Evolutionary conservation across 2,113 vertebrate species (phyloP).

Genomic region (Nothoprocta pentlandii): DNA sequence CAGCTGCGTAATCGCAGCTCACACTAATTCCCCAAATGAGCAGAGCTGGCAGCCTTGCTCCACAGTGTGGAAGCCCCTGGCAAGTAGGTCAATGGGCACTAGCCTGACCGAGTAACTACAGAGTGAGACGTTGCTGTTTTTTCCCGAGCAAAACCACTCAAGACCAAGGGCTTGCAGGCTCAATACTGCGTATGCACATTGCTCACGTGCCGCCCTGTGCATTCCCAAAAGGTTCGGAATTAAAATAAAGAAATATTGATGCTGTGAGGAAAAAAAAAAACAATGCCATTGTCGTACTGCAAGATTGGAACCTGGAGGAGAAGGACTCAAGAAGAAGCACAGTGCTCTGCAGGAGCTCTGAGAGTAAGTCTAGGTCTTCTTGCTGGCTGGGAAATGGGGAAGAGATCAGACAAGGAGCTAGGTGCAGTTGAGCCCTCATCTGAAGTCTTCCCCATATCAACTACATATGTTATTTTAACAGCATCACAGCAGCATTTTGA

Average conservation of each 20-base stretch:
- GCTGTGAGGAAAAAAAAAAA: not conserved
- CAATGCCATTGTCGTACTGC: not conserved
- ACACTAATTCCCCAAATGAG: not conserved
- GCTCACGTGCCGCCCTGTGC: not conserved
- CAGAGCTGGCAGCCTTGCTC: rapidly evolving
- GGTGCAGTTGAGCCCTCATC: not conserved
- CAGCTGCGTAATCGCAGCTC: not conserved
- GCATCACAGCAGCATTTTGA: not conserved
- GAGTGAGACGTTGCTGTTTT: not conserved
- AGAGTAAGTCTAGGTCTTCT: not conserved
- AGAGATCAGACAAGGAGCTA: not conserved
- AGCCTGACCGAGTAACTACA: not conserved
- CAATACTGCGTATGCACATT: not conserved
- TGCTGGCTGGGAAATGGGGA: not conserved
- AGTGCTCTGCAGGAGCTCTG: not conserved
- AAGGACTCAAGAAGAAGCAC: not conserved
- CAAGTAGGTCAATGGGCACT: not conserved
- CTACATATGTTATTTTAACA: not conserved
- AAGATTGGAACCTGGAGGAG: not conserved
- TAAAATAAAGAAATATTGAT: not conserved
- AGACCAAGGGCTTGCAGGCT: not conserved
- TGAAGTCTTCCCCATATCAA: not conserved
- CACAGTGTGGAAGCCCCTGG: rapidly evolving
- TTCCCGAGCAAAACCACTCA: not conserved
- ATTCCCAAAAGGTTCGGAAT: not conserved